phyloP scores from a whole-genome alignment of 2,797 vertebrate genomes.

The Coregonus ussuriensis region DNA sequence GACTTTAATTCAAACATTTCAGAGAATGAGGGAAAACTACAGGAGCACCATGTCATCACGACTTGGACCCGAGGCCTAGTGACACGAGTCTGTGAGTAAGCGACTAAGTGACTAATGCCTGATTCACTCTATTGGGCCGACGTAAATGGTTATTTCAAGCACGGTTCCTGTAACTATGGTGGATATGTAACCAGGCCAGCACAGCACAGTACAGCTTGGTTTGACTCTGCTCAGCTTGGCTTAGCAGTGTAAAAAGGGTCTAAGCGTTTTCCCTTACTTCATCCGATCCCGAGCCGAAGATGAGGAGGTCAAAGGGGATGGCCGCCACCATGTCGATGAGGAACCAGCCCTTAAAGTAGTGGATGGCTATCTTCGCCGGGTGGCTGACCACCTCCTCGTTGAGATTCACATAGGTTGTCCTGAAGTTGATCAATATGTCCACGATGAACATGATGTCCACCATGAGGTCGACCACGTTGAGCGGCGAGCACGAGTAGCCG shows the following conservation, averaged over 20 bases:
- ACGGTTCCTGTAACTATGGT: not conserved
- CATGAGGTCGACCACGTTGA: conserved; percentile 97
- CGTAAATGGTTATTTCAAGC: not conserved
- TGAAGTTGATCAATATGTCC: conserved; percentile 99
- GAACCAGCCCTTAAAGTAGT: conserved; percentile 99
- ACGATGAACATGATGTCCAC: conserved; percentile 99
- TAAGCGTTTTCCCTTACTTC: conserved; percentile 80
- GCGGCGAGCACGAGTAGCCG: conserved; percentile 95
- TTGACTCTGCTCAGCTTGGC: too few relatives aligned
- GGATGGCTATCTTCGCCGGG: conserved; percentile 95
- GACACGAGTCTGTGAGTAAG: not conserved
- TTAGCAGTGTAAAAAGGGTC: not conserved
- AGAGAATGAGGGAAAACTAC: not conserved
- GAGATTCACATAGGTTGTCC: conserved; percentile 95
- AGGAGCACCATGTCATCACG: not conserved
- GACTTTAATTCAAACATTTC: not conserved
- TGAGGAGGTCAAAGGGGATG: conserved; percentile 97
- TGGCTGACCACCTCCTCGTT: conserved; percentile 99
- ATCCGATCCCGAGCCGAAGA: conserved; percentile 97
- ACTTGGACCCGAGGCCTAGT: not conserved
- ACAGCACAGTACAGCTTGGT: not conserved
- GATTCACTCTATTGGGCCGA: too few relatives aligned
- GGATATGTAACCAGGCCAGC: not conserved
- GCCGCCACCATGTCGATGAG: conserved; percentile 99
- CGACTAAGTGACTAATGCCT: too few relatives aligned